Evolutionary conservation across 2,797 vertebrate genomes (phyloP), one percentile per base, ranked within the genome.

Genomic region (Tadarida brasiliensis): DNA sequence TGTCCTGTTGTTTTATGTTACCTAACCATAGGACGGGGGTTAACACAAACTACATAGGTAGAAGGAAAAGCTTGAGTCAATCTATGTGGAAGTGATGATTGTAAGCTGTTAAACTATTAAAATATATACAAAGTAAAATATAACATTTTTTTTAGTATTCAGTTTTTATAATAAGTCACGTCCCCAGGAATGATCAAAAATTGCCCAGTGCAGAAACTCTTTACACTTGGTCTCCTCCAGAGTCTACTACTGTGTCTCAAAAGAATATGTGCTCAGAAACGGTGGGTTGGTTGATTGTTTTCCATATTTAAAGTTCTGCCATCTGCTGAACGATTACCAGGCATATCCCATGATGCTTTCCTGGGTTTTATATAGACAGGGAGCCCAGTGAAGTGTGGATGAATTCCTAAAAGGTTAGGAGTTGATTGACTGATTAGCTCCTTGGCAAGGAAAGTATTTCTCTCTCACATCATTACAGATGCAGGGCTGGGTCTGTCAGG

Each of bases 381-480:
- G 96, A 95, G 80, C 98, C 95, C 94, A 96, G 93, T 93, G 97
- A 97, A 96, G 95, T 91, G 83, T 94, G 97, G 97, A 97, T n/a
- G 87, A 97, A 77, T 86, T 96, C 96, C 96, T 97, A 94, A 95
- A 98, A 97, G 97, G 94, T 96, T 97, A 95, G 85, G 63, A 97
- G 94, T 97, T 98, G 98, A 98, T 97, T 98, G 98, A 98, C 97
- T 98, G 97, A 98, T 98, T 98, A 98, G 95, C 96, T 98, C 91
- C 97, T 98, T 97, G 97, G 96, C 97, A 98, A 97, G 97, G 95
- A 87, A 97, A 97, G 92, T 71, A 1, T 95, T 98, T 96, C 96
- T 96, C 68, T 92, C 15, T 11, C 97, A 93, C 56, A 30, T 97
- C 96, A 94, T 98, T 98, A 98, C 93, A 94, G 93, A 98, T 98